Base-by-base conservation (phyloP, 64 coral and sea anemone species). In the Astreopora myriophthalma region DNA sequence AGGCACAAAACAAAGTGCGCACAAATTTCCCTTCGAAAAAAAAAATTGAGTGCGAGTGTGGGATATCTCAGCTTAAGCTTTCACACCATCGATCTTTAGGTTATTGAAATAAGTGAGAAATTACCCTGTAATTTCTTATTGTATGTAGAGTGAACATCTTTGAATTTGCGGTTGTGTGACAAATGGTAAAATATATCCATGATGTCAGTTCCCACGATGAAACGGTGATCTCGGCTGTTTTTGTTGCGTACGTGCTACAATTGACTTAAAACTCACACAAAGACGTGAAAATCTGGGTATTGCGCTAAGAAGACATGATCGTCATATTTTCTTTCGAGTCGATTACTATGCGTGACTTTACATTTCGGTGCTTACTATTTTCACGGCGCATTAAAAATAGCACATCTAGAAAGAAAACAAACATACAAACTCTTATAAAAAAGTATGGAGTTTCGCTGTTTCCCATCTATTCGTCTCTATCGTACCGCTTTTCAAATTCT, bases 171-270 rank as follows among this genome's bases (percentile, higher is more conserved):
- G 79, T 65, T 9, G 79, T 83, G 57, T 83, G 79, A 83, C 79
- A 83, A 83, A 37, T 63, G 7, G 31, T 3, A 37, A 9, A 64
- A 61, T 34, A 11, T n/a, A n/a, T n/a, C n/a, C 34, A 83, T 83
- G 79, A 83, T 83, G 79, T 83, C 79, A 83, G 52, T 64, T 39
- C 14, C 57, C 79, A 11, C 57, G 79, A 65, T 64, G 79, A 37
- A 19, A 33, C 12, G 6, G 52, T 83, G 79, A 83, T 83, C 79
- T 64, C n/a, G 52, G n/a, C 22, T 83, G 79, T 63, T 83, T 24
- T 63, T 83, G 33, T 83, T 65, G 55, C 79, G 79, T 83, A 64
- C 79, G 58, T 83, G 79, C 79, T 65, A 34, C 20, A 83, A 83
- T 37, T 58, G 57, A 34, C 22, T n/a, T 38, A 23, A 3, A 33